Percentiles rank a stretch among this genome's conserved stretches.
Conservation (phyloP, 2,113 vertebrate species). For the Sylvia atricapilla region DNA sequence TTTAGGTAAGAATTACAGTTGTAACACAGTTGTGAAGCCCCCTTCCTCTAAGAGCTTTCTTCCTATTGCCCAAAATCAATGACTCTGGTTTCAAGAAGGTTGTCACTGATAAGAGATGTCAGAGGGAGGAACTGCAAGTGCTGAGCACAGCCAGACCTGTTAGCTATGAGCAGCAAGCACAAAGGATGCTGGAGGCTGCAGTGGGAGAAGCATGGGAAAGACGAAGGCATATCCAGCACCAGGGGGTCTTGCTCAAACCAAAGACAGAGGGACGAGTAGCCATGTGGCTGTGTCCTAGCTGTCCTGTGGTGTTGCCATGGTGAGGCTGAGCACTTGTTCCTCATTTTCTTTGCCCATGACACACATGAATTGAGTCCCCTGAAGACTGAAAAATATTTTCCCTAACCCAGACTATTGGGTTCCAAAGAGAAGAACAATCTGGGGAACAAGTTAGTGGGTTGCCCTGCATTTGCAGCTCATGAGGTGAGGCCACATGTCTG, state of each 20-base stretch:
- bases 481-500: neutral
- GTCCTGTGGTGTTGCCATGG: neutral
- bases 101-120: neutral
- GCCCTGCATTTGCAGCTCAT: fast-evolving
- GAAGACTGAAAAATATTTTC: neutral
- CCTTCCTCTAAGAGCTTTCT: neutral
- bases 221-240: neutral
- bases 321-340: neutral
- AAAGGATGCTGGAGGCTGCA: neutral
- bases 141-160: neutral
- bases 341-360: neutral
- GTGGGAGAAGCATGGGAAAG: neutral
- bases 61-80: neutral
- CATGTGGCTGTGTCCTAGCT: neutral
- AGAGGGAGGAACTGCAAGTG: neutral
- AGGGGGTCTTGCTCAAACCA: neutral
- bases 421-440: neutral
- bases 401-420: neutral
- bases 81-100: neutral
- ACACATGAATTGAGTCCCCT: fast-evolving
- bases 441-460: neutral
- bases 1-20: neutral
- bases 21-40: neutral
- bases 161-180: neutral
- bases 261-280: neutral